Evolutionary conservation across 2,797 vertebrate genomes (phyloP).

Genomic region (Leuciscus waleckii): DNA sequence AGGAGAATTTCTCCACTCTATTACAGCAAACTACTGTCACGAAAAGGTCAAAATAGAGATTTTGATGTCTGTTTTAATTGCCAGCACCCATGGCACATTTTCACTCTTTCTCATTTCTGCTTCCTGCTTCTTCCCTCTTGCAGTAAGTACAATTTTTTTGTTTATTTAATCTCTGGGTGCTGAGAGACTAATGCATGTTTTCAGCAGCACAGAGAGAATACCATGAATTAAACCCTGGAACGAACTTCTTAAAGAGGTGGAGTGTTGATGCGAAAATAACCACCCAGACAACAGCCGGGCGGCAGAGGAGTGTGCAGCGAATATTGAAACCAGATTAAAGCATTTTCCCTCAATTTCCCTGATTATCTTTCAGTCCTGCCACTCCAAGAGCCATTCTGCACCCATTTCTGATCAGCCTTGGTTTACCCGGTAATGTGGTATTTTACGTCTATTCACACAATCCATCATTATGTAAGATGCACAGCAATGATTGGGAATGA

Average conservation of each 20-base stretch:
- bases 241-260: conserved; percentile 16
- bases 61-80: conserved; percentile 53
- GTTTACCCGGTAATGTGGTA: conserved; percentile 36
- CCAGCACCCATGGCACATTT: not conserved
- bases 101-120: not conserved
- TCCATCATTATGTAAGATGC: conserved; percentile 40
- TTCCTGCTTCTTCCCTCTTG: not conserved
- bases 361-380: conserved; percentile 51
- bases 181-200: conserved; percentile 45
- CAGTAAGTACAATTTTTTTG: conserved; percentile 4
- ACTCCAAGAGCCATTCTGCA: conserved; percentile 35
- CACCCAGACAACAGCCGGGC: conserved; percentile 2
- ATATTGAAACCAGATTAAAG: conserved; percentile 48
- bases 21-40: conserved; percentile 9
- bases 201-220: not conserved
- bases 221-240: conserved; percentile 36
- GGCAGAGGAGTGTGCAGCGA: not conserved
- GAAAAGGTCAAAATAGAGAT: conserved; percentile 49
- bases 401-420: conserved; percentile 29
- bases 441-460: conserved; percentile 30
- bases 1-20: not conserved
- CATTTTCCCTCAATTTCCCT: conserved; percentile 42
- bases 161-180: conserved; percentile 30
- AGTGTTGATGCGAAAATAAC: conserved; percentile 36
- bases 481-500: conserved; percentile 46